Evolutionary conservation across 2,888 invertebrate species (phyloP), one percentile per base, ranked within the genome.

Genomic region (Rhaphigaster nebulosa): DNA sequence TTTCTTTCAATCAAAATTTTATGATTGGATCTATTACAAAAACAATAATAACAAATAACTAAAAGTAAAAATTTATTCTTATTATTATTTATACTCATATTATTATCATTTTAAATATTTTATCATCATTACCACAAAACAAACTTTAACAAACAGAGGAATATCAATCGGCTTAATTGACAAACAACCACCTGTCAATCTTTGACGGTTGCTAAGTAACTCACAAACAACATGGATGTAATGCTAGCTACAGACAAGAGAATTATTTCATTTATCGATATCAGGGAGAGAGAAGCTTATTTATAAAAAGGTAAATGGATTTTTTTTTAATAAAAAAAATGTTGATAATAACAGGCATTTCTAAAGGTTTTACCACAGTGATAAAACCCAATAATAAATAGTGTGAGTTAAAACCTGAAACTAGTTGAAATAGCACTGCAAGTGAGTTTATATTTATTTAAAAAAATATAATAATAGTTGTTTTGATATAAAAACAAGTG

Each of bases 181-280:
- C 84, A 84, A 45, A 50, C 84, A 84, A 84, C 84, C 84, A 84
- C 84, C 45, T 84, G 45, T 84, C 84, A 84, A 23, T 45, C 41
- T 4, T 41, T 80, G 23, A 80, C 41, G 80, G 84, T 84, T 84
- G 84, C 84, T 45, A 84, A n/a, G 84, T n/a, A n/a, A 41, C 84
- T 41, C 26, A 84, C 84, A 84, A 84, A 84, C 45, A 84, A 84
- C 84, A 84, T 38, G 20, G 23, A 15, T 76, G 8, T 13, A 76
- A 34, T 76, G 70, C 38, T 4, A 29, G 65, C 70, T 34, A 18
- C 34, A 12, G 1, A 20, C 20, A 76, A 76, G 70, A 29, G 38
- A 76, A 76, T 34, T 76, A 29, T 38, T 76, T 76, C 20, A 70
- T 70, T 70, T 34, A 18, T 34, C 70, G 38, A 76, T 10, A 76